Evolutionary conservation across 2,113 vertebrate species (phyloP).

Genomic region (Leucosticte australis): DNA sequence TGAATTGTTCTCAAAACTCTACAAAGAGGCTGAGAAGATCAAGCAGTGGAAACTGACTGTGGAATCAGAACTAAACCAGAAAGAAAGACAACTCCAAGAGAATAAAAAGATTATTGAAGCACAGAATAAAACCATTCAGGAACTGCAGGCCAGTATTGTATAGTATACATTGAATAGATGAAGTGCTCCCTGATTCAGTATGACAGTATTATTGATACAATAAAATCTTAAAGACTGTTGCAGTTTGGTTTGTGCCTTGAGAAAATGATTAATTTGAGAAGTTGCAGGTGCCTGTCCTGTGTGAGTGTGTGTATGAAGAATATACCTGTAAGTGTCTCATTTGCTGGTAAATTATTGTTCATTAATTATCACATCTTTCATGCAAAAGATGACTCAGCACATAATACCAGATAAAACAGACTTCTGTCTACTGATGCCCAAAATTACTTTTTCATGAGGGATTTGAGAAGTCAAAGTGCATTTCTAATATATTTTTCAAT

Average conservation of each 20-base stretch:
- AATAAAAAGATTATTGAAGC: constrained; percentile 86
- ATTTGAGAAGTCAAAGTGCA: neutral
- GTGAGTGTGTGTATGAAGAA: neutral
- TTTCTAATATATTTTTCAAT: neutral
- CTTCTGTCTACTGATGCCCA: neutral
- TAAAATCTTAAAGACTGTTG: neutral
- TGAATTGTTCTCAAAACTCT: constrained; percentile 86
- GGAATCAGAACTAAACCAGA: constrained; percentile 83
- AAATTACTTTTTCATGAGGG: neutral
- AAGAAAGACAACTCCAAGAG: constrained; percentile 86
- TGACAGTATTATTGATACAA: neutral
- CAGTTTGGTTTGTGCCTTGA: neutral
- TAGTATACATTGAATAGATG: neutral
- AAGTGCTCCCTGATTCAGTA: neutral
- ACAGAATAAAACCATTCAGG: constrained; percentile 90
- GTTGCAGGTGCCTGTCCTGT: neutral
- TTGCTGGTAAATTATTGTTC: neutral
- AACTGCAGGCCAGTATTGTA: constrained; percentile 84
- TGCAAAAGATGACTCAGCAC: neutral
- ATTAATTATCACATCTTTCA: neutral
- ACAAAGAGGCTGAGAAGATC: constrained; percentile 92
- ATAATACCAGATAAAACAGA: neutral
- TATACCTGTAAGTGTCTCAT: neutral
- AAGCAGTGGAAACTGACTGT: constrained; percentile 85
- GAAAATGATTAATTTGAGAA: neutral